Percentiles rank a stretch among this genome's conserved stretches.
phyloP scores from a whole-genome alignment of 2,113 vertebrate genomes.

The Sceloporus tristichus region DNA sequence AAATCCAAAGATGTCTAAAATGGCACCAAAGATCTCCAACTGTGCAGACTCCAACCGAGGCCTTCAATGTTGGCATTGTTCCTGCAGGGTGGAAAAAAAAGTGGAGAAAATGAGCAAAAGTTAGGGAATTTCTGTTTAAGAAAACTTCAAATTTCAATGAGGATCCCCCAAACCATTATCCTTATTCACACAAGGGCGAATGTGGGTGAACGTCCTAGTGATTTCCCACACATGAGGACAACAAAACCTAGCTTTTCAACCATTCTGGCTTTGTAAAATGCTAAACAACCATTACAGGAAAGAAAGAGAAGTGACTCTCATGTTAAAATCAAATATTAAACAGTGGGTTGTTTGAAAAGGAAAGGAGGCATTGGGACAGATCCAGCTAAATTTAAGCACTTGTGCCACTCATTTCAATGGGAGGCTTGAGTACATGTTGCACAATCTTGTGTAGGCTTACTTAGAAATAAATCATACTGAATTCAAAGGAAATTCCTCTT shows the following conservation, averaged over 20 bases:
- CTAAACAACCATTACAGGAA: constrained; percentile 72
- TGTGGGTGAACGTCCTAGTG: constrained; percentile 90
- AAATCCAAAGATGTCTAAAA: constrained; percentile 99
- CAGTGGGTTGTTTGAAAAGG: neutral
- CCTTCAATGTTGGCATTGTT: constrained; percentile 99
- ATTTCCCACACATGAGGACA: constrained; percentile 90
- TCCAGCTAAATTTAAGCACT: neutral
- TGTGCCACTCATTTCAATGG: neutral
- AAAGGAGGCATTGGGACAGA: neutral
- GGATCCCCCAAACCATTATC: constrained; percentile 85
- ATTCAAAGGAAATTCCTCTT: neutral
- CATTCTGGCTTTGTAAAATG: constrained; percentile 74
- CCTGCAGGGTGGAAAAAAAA: constrained; percentile 83
- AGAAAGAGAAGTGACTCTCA: constrained; percentile 48
- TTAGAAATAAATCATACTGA: neutral
- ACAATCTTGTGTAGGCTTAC: neutral
- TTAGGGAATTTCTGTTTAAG: constrained; percentile 92
- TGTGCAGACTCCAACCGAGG: constrained; percentile 97
- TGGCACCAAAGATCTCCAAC: constrained; percentile 98
- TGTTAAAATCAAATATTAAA: constrained; percentile 50
- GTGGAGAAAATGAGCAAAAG: constrained; percentile 95
- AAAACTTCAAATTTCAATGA: constrained; percentile 88
- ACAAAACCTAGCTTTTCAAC: constrained; percentile 78
- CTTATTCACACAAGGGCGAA: constrained; percentile 86
- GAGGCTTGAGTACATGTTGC: neutral